Base-by-base conservation (phyloP, 2,888 invertebrate species). In the Drosophila stalkeri region DNA sequence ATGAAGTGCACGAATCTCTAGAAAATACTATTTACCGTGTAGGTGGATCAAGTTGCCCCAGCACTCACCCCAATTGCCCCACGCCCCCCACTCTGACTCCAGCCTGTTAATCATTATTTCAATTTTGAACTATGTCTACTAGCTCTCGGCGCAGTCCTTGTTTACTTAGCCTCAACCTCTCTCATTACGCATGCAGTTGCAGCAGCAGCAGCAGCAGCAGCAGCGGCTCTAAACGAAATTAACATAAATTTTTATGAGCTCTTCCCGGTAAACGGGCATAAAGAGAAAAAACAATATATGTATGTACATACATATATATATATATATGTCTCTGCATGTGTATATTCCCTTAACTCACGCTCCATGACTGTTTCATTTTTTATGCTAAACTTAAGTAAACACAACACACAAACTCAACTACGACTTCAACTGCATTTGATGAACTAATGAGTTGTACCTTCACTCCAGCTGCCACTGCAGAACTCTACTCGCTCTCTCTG, bases 241-340 rank as follows among this genome's bases (percentile, higher is more conserved):
- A 80, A 81, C 91, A 89, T 91, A 89, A 80, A 85, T 85, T 85
- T 85, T 82, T 89, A 90, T 86, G 86, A 80, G 80, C 69, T 79
- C 75, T 81, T 76, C 75, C 64, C 70, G 66, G 60, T 73, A 77
- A 79, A 69, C 60, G 70, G 61, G 70, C 20, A 57, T 63, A 46
- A 64, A 43, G 55, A 37, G 23, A 62, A 52, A 62, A 37, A 62
- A 46, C 64, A 68, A 54, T 57, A 56, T 56, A 5, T 55, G 8
- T 55, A 39, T 9, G 2, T 55, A n/a, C 39, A 7, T 23, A 2
- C 27, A 1, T 54, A 1, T 37, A 4, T 37, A 1, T 37, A 4
- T 37, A 8, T 54, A 9, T 27, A 27, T 27, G 27, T 27, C 16
- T 41, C n/a, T 56, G 27, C 27, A n/a, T 39, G 16, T 39, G 3